Percentiles rank a stretch among this genome's conserved stretches.
These are phyloP conservation scores for Leuctra nigra DNA, from an alignment of 2,888 invertebrate species.

Conservation along the genomic window DNA sequence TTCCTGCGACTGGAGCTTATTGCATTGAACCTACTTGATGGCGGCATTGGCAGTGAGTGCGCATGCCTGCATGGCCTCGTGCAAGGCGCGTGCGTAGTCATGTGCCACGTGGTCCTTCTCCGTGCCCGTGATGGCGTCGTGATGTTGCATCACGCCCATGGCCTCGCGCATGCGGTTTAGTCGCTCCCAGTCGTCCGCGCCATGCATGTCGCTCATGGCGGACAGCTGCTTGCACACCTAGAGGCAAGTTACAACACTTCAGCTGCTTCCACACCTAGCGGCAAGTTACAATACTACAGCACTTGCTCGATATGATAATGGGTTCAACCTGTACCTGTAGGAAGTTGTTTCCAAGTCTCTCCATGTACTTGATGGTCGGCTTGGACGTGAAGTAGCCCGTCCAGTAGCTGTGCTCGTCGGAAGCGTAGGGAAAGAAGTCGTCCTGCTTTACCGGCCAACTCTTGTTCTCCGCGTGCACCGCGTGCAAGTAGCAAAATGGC, in stretches of 20 bases:
- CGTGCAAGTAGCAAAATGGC: slow-evolving; percentile 76
- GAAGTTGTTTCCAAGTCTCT: slow-evolving; percentile 66
- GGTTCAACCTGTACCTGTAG: no score
- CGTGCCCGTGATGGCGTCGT: slow-evolving; percentile 70
- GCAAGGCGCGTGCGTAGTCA: slow-evolving; percentile 77
- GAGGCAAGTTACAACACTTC: slow-evolving; percentile 26
- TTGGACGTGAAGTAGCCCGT: slow-evolving; percentile 85
- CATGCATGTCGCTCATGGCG: slow-evolving; percentile 49
- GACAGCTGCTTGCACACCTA: slow-evolving; percentile 70
- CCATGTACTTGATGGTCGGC: slow-evolving; percentile 71
- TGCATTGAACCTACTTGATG: slow-evolving; percentile 41
- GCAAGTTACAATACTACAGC: no score
- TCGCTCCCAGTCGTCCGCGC: slow-evolving; percentile 48
- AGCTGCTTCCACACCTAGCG: no score
- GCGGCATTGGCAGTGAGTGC: slow-evolving; percentile 48
- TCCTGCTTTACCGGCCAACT: slow-evolving; percentile 67
- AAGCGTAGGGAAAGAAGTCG: slow-evolving; percentile 91
- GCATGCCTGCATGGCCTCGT: slow-evolving; percentile 58
- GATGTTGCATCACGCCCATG: slow-evolving; percentile 68
- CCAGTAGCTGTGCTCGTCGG: slow-evolving; percentile 83
- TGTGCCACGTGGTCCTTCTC: slow-evolving; percentile 80
- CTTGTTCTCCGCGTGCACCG: slow-evolving; percentile 61
- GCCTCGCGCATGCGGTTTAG: slow-evolving; percentile 60
- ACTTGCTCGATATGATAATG: no score
- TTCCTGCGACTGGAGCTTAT: no score